These are phyloP conservation scores for Heterotis niloticus DNA, from an alignment of 2,113 vertebrate genomes.

Conservation along the genomic window DNA sequence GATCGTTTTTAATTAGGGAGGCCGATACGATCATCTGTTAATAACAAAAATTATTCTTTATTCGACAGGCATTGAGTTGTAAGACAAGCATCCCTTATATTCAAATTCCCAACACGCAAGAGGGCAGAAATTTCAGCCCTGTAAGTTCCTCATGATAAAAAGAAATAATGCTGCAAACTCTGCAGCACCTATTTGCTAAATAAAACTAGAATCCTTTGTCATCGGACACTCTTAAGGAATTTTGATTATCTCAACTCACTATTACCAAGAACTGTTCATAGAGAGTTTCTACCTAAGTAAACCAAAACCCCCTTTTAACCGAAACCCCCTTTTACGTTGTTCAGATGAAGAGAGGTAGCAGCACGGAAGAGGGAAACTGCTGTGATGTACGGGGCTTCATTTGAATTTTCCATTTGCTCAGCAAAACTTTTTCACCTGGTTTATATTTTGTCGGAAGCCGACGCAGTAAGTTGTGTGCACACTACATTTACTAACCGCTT, in stretches of 20 bases:
- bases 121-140: not conserved
- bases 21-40: not conserved
- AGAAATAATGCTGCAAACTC: not conserved
- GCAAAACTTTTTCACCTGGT: conserved; percentile 16
- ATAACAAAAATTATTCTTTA: not conserved
- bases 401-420: conserved; percentile 24
- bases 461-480: not conserved
- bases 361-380: not conserved
- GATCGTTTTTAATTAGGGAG: conserved; percentile 2
- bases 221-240: no score
- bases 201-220: not conserved
- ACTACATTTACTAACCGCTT: conserved; percentile 32
- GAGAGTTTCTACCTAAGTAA: not conserved
- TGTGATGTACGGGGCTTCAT: not conserved
- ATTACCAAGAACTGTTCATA: not conserved
- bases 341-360: not conserved
- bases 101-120: not conserved
- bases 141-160: not conserved
- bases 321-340: not conserved
- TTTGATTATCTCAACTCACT: not conserved
- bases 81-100: not conserved
- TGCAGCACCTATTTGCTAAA: not conserved
- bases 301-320: not conserved
- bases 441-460: conserved; percentile 18
- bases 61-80: not conserved